Percentiles rank a stretch among this genome's conserved stretches.
phyloP scores from a whole-genome alignment of 2,113 vertebrate species.

The Ariopsis seemanni region DNA sequence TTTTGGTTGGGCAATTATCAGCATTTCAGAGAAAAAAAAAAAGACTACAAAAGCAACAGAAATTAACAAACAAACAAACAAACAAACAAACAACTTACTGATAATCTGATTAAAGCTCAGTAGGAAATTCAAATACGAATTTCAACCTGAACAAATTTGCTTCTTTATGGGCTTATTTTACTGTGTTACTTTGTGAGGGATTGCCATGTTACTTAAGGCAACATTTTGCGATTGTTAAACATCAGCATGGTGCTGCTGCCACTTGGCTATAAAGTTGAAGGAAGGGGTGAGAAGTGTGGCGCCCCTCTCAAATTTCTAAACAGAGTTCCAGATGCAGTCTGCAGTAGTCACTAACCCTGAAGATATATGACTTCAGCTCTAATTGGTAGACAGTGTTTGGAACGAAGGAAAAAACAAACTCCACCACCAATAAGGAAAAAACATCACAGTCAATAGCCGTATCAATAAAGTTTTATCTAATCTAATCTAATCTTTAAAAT shows the following conservation, averaged over 20 bases:
- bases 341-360: slow-evolving; percentile 28
- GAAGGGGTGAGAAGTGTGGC: slow-evolving; percentile 36
- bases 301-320: slow-evolving; percentile 24
- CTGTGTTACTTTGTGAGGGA: neutral
- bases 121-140: neutral
- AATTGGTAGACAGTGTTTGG: slow-evolving; percentile 7
- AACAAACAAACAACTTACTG: neutral
- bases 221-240: slow-evolving; percentile 25
- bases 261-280: slow-evolving; percentile 33
- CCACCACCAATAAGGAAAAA: neutral
- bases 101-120: neutral
- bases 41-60: neutral
- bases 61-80: neutral
- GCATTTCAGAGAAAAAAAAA: neutral
- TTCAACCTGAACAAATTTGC: neutral
- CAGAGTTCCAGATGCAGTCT: slow-evolving; percentile 25
- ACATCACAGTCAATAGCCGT: neutral
- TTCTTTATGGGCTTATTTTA: neutral
- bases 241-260: slow-evolving; percentile 29
- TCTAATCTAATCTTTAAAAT: too few species aligned
- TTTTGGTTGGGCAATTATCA: neutral
- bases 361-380: slow-evolving; percentile 9
- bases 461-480: too few species aligned
- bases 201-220: slow-evolving; percentile 5
- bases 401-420: neutral